Base-by-base conservation (phyloP, 2,888 invertebrate species). In the Eristalis intricaria region DNA sequence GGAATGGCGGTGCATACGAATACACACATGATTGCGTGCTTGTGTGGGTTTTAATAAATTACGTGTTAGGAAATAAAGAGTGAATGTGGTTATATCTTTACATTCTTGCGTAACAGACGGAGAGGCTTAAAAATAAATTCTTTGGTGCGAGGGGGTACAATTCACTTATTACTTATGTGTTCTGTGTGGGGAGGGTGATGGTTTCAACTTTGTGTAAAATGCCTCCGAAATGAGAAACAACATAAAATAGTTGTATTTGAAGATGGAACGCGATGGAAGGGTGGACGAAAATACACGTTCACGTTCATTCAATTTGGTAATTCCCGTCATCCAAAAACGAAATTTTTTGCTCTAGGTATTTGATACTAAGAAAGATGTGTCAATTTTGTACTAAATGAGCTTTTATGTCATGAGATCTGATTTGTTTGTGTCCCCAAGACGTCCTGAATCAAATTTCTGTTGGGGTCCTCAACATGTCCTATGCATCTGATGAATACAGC, bases 51-150 rank as follows among this genome's bases (percentile, higher is more conserved):
- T 13, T 35, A 71, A 80, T 80, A 80, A 80, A 80, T 74, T 73
- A 80, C 73, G 73, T 74, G 80, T 61, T 80, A 63, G 61, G 61
- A 74, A 74, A 73, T 35, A 80, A n/a, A 29, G 22, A 74, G 74
- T 26, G 35, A 35, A 35, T 38, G 61, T 66, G 29, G 26, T 70
- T 56, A 56, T 79, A 56, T 63, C 26, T 29, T 58, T 15, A 7
- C 43, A 60, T 35, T 63, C 35, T 50, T 11, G 7, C 29, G 26
- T 22, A 19, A 60, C 23, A 60, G 60, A 11, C 7, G 66, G 66
- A 50, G 50, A 50, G 50, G 50, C 50, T 50, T 50, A 50, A 50
- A 50, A 50, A 50, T 50, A 50, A 4, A 50, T 50, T 50, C n/a
- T n/a, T 50, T 50, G 50, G 1, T 4, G 19, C 19, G 50, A 50